These are phyloP conservation scores for Seira musarum DNA, from an alignment of 2,888 invertebrate genomes.

Conservation along the genomic window DNA sequence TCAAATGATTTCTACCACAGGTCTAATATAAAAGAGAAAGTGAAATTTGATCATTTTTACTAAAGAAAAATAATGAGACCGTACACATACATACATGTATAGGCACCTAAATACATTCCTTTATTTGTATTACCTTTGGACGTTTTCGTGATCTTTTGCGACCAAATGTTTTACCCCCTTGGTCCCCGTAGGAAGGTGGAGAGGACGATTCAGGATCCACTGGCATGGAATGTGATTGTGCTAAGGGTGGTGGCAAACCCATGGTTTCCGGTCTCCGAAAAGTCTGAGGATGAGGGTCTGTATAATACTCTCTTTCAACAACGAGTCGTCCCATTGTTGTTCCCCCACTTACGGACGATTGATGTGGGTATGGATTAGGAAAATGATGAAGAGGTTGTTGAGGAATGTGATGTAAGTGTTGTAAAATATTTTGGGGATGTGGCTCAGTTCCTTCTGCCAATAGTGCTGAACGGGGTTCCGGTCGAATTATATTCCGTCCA, in stretches of 20 bases:
- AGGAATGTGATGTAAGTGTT: neutral
- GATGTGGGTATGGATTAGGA: slow-evolving; percentile 8
- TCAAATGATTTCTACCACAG: slow-evolving; percentile 71
- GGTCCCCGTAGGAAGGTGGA: slow-evolving; percentile 22
- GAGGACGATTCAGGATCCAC: slow-evolving; percentile 16
- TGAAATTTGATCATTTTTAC: neutral
- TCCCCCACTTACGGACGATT: slow-evolving; percentile 18
- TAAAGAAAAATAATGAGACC: too few relatives aligned
- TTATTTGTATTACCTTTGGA: slow-evolving; percentile 35
- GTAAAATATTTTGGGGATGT: slow-evolving; percentile 18
- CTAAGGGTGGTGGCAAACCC: neutral
- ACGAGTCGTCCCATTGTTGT: slow-evolving; percentile 23
- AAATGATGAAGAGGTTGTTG: slow-evolving; percentile 16
- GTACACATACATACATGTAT: too few relatives aligned
- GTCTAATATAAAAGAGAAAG: slow-evolving; percentile 22
- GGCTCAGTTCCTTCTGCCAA: too few relatives aligned
- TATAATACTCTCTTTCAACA: slow-evolving; percentile 26
- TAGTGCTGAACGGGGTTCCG: slow-evolving; percentile 35
- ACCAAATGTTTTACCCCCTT: slow-evolving; percentile 35
- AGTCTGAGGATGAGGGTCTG: slow-evolving; percentile 19
- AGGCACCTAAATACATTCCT: neutral
- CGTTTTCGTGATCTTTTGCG: slow-evolving; percentile 47
- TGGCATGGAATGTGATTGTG: slow-evolving; percentile 15
- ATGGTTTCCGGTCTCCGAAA: slow-evolving; percentile 8
- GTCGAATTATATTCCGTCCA: slow-evolving; percentile 32